Percentiles rank a stretch among this genome's conserved stretches.
Evolutionary conservation across 2,888 invertebrate genomes (phyloP).

Genomic region (Coelinius sp.): DNA sequence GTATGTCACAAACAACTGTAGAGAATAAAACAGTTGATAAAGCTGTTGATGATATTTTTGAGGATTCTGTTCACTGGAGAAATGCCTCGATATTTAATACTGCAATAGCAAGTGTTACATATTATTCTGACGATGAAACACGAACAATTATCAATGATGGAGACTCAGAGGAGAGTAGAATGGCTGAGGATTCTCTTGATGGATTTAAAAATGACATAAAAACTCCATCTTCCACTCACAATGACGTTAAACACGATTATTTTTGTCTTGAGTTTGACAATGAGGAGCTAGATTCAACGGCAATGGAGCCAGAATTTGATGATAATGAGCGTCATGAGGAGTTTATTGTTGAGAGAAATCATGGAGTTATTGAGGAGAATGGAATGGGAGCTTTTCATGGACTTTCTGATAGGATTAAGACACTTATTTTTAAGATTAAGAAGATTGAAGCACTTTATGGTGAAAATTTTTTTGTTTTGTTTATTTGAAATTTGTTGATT

Average conservation of each 20-base stretch:
- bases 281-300: constrained; percentile 34
- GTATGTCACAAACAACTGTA: neutral
- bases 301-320: neutral
- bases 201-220: neutral
- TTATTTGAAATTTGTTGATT: constrained; percentile 33
- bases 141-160: neutral
- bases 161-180: neutral
- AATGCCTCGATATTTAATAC: neutral
- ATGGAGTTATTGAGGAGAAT: neutral
- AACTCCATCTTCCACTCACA: neutral
- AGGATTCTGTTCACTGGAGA: neutral
- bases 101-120: neutral
- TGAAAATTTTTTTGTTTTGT: constrained; percentile 66
- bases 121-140: neutral
- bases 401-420: constrained; percentile 79
- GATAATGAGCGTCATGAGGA: neutral
- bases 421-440: constrained; percentile 81
- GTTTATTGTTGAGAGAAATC: constrained; percentile 8
- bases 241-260: constrained; percentile 39
- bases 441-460: constrained; percentile 88
- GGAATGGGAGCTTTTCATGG: constrained; percentile 79
- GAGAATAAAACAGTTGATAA: neutral
- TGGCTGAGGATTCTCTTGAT: neutral
- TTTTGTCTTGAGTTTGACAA: constrained; percentile 24
- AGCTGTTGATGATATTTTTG: neutral